Evolutionary conservation across 2,113 vertebrate species (phyloP), one percentile per base, ranked within the genome.

Genomic region (Nothoprocta pentlandii): DNA sequence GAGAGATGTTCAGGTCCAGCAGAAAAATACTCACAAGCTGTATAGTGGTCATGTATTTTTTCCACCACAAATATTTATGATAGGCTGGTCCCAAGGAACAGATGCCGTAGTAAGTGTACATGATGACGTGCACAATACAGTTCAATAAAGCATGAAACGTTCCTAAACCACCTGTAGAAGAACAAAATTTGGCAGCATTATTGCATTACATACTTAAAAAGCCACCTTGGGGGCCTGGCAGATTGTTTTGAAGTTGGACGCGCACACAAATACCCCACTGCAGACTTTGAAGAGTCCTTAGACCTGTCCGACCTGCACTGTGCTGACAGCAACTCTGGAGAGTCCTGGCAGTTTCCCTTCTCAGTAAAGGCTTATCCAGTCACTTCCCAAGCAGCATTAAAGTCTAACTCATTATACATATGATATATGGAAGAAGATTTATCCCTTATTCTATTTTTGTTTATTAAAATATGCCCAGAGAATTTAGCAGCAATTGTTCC

Each of bases 111-210:
- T 99, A 99, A 1, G 98, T 96, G 85, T 99, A 99, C 99, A 99
- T 99, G 93, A 99, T 91, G 12, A 99, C 98, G 83, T 99, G 99
- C 34, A 99, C 99, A 5, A 99, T 93, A 77, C 98, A 98, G 94
- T 99, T 99, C 22, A 99, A 92, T 86, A 99, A n/a, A 51, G 98
- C 99, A n/a, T 99, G 99, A 97, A 99, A 99, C 7, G 99, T 99
- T 73, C 99, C 99, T 94, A 98, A 95, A 62, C 99, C 99, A 97
- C 99, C 99, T 99, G 85, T 76, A 95, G 85, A 82, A 92, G 68
- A 69, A 39, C 16, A 80, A 87, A 86, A 85, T 2, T 64, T 8
- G 25, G 7, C n/a, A 66, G 86, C 11, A 66, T 14, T 46, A 73
- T 30, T 61, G 16, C 9, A 87, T n/a, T 3, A 44, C 3, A 5